These are phyloP conservation scores for Pachydiplax longipennis DNA, from an alignment of 2,888 invertebrate species.

Conservation along the genomic window DNA sequence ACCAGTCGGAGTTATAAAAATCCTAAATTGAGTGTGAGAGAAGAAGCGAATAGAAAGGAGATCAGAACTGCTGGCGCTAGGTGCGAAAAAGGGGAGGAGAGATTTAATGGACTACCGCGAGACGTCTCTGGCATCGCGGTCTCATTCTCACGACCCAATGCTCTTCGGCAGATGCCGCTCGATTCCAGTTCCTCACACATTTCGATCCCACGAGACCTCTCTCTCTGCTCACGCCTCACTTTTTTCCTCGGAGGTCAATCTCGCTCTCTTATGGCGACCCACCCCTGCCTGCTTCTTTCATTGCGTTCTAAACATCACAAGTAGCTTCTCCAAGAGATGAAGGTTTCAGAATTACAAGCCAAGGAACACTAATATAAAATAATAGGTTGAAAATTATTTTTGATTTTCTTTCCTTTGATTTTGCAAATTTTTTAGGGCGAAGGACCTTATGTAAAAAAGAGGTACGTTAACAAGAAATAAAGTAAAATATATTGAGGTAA, in stretches of 20 bases:
- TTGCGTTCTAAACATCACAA: too few species aligned
- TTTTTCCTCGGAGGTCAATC: neutral
- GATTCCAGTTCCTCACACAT: neutral
- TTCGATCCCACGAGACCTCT: neutral
- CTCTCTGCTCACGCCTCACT: neutral
- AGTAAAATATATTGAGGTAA: too few species aligned
- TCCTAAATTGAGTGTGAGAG: neutral
- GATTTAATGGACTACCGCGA: neutral
- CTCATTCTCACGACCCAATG: neutral
- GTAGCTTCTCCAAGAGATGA: too few species aligned
- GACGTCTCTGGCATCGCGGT: neutral
- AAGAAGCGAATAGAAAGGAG: neutral
- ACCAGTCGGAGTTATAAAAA: too few species aligned
- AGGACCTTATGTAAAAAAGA: too few species aligned
- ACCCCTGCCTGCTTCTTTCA: neutral
- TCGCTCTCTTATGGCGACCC: neutral
- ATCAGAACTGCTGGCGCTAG: neutral
- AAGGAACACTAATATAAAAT: too few species aligned
- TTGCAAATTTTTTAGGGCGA: too few species aligned
- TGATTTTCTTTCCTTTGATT: too few species aligned
- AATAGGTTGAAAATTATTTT: too few species aligned
- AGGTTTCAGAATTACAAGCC: too few species aligned
- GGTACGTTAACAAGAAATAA: too few species aligned
- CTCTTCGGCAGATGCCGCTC: neutral
- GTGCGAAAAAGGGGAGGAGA: neutral